Base-by-base conservation (phyloP, 2,888 invertebrate genomes). In the Hetaerina titia region DNA sequence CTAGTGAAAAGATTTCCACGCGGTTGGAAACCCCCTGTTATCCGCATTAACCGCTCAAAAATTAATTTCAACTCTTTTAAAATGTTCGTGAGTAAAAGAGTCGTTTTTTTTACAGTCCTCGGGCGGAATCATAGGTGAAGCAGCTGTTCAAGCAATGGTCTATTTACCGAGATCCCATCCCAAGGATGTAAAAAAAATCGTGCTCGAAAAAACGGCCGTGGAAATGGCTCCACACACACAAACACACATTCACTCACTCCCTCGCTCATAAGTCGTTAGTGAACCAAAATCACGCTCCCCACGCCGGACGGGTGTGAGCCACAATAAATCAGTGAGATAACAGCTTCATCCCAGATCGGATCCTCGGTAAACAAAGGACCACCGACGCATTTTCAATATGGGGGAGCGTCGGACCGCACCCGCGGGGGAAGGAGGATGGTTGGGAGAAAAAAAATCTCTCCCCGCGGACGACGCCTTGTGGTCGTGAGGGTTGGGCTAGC, bases 301-400 rank as follows among this genome's bases (percentile, higher is more conserved):
- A 31, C 22, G 69, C 92, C 69, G 45, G 56, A 17, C 69, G 92
- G 64, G 92, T 69, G 69, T 92, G 69, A n/a, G 92, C 45, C 45
- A 69, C 92, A 69, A 92, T 92, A 92, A 92, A 92, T 92, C 92
- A 92, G 64, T n/a, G 90, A 92, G 92, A 92, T 92, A 92, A 92
- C 92, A 92, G 92, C 92, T 92, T 92, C 92, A 92, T 92, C 69
- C 92, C 92, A 69, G 22, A 19, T 81, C 25, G 92, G 92, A 69
- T 92, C 92, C 45, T 74, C n/a, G 45, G 92, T 92, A 92, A 92
- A 92, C 69, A 92, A 81, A 31, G 74, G 92, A 92, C 92, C 92
- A 92, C 92, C 92, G 92, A n/a, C 45, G 92, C 74, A 45, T 92
- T 92, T 92, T 92, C 92, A 92, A 92, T 92, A 92, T 15, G 9